Base-by-base conservation (phyloP, 2,888 invertebrate genomes). In the Reticulitermes lucifugus region DNA sequence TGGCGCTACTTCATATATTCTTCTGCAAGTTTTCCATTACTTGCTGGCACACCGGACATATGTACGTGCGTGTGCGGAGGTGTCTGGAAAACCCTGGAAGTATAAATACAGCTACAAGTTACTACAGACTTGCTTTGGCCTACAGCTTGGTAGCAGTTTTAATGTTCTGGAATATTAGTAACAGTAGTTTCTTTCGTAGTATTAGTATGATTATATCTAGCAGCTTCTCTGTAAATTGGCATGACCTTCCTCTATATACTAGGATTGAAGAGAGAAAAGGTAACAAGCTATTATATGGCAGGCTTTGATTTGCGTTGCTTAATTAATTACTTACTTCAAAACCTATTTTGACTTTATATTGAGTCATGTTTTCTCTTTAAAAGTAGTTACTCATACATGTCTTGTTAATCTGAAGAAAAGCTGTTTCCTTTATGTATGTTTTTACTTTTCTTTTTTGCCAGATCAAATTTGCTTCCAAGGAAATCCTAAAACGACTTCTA, bases 261-360 rank as follows among this genome's bases (percentile, higher is more conserved):
- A 86, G 84, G 75, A 83, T 77, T 85, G 84, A 85, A 80, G 55
- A 86, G 85, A 86, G 85, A 84, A 85, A 84, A 84, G 84, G 85
- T 87, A 86, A 86, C 79, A 87, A 87, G 87, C 87, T 86, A 87
- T 82, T 86, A 86, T 83, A 86, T 87, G 87, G 87, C 86, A 87
- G 87, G 87, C 87, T 85, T 87, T 86, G 86, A 87, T 84, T 87
- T 85, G 87, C 86, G 79, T 87, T 46, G 46, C 87, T 84, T 87
- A 87, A 80, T 86, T 83, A 85, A 82, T 86, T 87, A 87, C 84
- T 87, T 87, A 87, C 43, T 87, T 87, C 86, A 85, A 87, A 87
- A 87, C 85, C 87, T 87, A 87, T 83, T 83, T 86, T 85, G 85
- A 87, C 83, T 86, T 85, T 86, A 84, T 87, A 87, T 83, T 85